Evolutionary conservation across 2,797 vertebrate species (phyloP), one percentile per base, ranked within the genome.

Genomic region (Avahi laniger): DNA sequence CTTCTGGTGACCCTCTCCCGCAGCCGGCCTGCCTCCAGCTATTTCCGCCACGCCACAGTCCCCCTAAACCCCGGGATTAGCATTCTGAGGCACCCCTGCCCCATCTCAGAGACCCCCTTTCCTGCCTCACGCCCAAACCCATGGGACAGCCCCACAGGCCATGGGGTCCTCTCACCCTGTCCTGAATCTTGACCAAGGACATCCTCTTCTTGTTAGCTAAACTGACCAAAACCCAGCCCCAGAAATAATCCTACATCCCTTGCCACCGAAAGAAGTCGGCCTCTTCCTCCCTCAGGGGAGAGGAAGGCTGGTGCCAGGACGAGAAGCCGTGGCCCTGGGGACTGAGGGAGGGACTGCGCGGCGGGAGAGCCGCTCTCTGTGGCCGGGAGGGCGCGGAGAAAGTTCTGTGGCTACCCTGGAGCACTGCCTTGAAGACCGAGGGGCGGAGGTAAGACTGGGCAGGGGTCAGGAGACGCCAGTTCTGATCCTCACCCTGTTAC

Each of bases 391-490:
- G 5, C 13, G 11, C n/a, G 7, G 12, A 69, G 24, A 78, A 24
- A n/a, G 26, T 7, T 5, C 13, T 1, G 8, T 1, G 7, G 7
- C 35, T 46, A 4, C 13, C 0, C 0, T 15, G 7, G 28, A 41
- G 38, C 17, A 18, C 17, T 30, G n/a, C 35, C 14, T 50, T 57
- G 67, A 48, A 63, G 33, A 73, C 43, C 0, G 0, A 8, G 24
- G 0, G 33, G 18, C 52, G 57, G 12, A 61, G 14, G 30, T 41
- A 5, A 41, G 4, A 0, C 28, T 7, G 7, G 33, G 67, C 33
- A 38, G 28, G 43, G n/a, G 7, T 33, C 50, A 0, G 9, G 59
- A 75, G 43, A 50, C 69, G 43, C 0, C 0, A 46, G 43, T 46
- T 67, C 18, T 4, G 54, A 41, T 30, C 35, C 50, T 91, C 22